Evolutionary conservation across 2,113 vertebrate species (phyloP).

Genomic region (Zonotrichia leucophrys): DNA sequence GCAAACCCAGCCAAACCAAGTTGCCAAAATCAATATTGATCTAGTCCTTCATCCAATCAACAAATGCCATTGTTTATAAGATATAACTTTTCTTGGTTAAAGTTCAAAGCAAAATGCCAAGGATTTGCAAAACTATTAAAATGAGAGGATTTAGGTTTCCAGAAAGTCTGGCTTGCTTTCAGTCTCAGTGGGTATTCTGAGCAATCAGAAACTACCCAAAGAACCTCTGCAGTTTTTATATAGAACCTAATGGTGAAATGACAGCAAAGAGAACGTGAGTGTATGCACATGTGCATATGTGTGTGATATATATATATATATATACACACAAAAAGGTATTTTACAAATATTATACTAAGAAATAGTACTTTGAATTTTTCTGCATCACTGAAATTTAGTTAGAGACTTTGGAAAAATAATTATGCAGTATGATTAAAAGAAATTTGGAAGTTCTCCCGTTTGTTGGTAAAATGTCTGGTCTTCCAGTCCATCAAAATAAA

Average conservation of each 20-base stretch:
- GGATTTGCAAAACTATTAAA: slow-evolving; percentile 80
- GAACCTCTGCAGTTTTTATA: slow-evolving; percentile 42
- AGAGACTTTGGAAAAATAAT: not conserved
- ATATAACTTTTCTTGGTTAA: slow-evolving; percentile 94
- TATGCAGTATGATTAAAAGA: not conserved
- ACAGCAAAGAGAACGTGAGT: not conserved
- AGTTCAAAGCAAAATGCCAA: slow-evolving; percentile 87
- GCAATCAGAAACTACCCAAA: slow-evolving; percentile 61
- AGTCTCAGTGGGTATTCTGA: slow-evolving; percentile 60
- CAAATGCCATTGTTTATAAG: slow-evolving; percentile 95
- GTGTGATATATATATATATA: not conserved
- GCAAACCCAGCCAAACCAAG: slow-evolving; percentile 70
- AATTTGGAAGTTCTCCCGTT: not conserved
- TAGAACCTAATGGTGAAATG: not conserved
- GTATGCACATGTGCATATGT: not conserved
- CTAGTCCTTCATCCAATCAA: slow-evolving; percentile 86
- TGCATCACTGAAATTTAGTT: not conserved
- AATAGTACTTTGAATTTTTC: not conserved
- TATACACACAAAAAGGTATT: not conserved
- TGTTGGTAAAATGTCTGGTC: not conserved
- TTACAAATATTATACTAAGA: not conserved
- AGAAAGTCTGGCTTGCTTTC: slow-evolving; percentile 74
- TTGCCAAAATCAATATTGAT: slow-evolving; percentile 88
- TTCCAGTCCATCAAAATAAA: not conserved
- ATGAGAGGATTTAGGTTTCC: slow-evolving; percentile 75